phyloP scores from a whole-genome alignment of 1,140 invertebrate genomes.

The Hyphantria cunea region DNA sequence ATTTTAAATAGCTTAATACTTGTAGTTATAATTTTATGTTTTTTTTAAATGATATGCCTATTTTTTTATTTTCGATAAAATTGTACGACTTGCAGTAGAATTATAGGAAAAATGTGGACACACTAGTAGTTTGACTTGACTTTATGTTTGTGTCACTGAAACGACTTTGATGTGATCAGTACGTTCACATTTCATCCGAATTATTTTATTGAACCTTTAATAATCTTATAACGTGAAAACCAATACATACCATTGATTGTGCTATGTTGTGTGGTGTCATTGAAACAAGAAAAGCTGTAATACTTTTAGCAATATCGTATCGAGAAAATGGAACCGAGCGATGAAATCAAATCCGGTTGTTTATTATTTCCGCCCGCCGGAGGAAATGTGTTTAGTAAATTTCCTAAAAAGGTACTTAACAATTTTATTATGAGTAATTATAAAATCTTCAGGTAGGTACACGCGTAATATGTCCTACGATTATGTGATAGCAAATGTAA shows the following conservation, averaged over 20 bases:
- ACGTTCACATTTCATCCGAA: slow-evolving; percentile 20
- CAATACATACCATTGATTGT: slow-evolving; percentile 19
- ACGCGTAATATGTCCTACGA: slow-evolving; percentile 6
- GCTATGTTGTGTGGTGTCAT: slow-evolving; percentile 40
- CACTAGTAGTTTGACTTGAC: neutral
- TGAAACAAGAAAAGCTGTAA: slow-evolving; percentile 4
- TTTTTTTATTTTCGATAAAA: no score
- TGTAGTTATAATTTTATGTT: no score
- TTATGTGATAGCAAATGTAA: slow-evolving; percentile 19
- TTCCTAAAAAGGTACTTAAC: slow-evolving; percentile 80
- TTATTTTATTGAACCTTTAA: slow-evolving; percentile 1
- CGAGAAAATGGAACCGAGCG: slow-evolving; percentile 84
- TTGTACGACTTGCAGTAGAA: no score
- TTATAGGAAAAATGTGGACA: no score
- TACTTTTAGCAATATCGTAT: slow-evolving; percentile 16
- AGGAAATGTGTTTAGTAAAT: slow-evolving; percentile 82
- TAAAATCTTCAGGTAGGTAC: slow-evolving; percentile 13
- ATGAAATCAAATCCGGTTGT: slow-evolving; percentile 85
- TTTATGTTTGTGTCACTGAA: slow-evolving; percentile 9
- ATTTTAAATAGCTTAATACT: no score
- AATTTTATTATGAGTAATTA: neutral
- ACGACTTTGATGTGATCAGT: neutral
- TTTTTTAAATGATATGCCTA: no score
- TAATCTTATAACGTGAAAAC: slow-evolving; percentile 7
- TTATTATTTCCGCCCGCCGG: slow-evolving; percentile 87